A percentile compares a stretch with the other conserved stretches of the same genome.
These are phyloP conservation scores for Lithophane ornitopus DNA, from an alignment of 2,888 invertebrate genomes.

Conservation along the genomic window DNA sequence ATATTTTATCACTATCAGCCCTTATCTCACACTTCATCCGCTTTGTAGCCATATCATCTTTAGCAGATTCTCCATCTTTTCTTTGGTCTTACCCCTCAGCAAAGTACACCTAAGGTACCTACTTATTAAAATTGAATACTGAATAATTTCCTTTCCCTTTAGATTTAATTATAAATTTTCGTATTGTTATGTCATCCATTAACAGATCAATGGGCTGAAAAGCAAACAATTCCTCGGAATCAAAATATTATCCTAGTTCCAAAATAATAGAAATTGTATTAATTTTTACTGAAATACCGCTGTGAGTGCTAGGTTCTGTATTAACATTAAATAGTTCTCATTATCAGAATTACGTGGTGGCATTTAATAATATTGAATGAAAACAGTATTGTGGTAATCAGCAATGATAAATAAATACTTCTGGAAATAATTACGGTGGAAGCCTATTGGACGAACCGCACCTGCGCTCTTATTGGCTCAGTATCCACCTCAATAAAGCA, in stretches of 20 bases:
- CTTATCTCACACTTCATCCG: background rate
- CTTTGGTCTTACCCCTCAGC: background rate
- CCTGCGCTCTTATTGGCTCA: conserved; percentile 61
- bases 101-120: background rate
- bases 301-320: background rate
- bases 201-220: conserved; percentile 2
- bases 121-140: background rate
- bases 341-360: background rate
- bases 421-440: conserved; percentile 55
- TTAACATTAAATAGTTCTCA: background rate
- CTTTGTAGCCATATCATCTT: background rate
- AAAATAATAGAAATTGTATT: conserved; percentile 11
- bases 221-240: conserved; percentile 13
- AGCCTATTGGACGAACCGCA: conserved; percentile 50
- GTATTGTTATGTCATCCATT: background rate
- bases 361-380: background rate
- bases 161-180: conserved; percentile 11
- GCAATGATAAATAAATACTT: conserved; percentile 49
- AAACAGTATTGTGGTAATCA: conserved; percentile 34
- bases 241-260: background rate
- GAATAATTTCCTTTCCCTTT: background rate
- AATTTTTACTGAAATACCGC: background rate
- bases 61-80: background rate
- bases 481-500: conserved; percentile 37
- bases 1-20: background rate